phyloP scores from a whole-genome alignment of 2,797 vertebrate species.

The Muscicapa comitata region DNA sequence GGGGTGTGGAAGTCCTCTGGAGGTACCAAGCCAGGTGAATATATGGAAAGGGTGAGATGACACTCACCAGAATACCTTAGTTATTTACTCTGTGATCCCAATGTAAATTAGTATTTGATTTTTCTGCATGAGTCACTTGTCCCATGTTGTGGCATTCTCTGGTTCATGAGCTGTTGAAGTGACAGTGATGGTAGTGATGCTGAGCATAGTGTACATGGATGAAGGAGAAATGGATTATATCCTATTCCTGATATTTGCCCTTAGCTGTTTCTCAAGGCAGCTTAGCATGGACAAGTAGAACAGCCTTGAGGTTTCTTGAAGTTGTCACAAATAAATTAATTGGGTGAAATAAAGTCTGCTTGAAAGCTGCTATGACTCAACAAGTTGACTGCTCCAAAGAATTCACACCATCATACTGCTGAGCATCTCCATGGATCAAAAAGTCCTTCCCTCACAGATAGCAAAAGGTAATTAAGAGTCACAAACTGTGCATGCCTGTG shows the following conservation, averaged over 20 bases:
- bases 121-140: not conserved
- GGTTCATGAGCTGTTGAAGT: not conserved
- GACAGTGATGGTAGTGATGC: not conserved
- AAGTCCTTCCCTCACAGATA: not conserved
- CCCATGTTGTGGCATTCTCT: not conserved
- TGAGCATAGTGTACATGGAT: no score
- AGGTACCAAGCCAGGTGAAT: not conserved
- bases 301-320: not conserved
- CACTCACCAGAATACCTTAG: not conserved
- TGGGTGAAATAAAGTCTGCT: not conserved
- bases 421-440: not conserved
- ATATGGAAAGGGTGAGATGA: not conserved
- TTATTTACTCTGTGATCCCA: not conserved
- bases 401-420: not conserved
- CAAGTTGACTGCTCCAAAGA: not conserved
- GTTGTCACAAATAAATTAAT: not conserved
- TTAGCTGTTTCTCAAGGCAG: not conserved
- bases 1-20: not conserved
- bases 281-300: not conserved
- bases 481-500: not conserved
- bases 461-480: not conserved
- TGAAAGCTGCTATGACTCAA: not conserved
- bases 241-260: not conserved
- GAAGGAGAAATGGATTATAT: not conserved
- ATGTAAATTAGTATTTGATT: not conserved